phyloP scores from a whole-genome alignment of 2,113 vertebrate species.

The Acanthochromis polyacanthus region DNA sequence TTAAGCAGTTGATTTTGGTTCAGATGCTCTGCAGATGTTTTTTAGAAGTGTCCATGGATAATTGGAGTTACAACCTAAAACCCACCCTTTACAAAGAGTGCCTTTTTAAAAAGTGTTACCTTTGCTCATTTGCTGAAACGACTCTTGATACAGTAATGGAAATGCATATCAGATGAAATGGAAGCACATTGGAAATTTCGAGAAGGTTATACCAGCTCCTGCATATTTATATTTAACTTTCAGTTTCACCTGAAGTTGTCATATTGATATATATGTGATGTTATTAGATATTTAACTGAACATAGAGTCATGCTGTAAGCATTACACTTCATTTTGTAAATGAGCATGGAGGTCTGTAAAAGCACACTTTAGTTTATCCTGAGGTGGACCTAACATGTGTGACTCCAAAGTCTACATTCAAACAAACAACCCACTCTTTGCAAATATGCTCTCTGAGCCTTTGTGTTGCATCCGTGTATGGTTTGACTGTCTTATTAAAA shows the following conservation, averaged over 20 bases:
- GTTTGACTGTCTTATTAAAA: background rate
- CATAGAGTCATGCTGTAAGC: background rate
- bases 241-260: background rate
- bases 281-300: background rate
- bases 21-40: background rate
- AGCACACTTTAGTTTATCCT: constrained; percentile 17
- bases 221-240: background rate
- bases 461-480: background rate
- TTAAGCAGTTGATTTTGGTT: background rate
- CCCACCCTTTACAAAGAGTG: background rate
- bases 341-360: background rate
- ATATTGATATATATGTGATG: background rate
- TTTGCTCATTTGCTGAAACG: background rate
- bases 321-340: constrained; percentile 1
- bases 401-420: constrained; percentile 73
- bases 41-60: background rate
- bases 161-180: background rate
- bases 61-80: constrained; percentile 1
- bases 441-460: constrained; percentile 73
- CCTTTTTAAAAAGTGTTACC: background rate
- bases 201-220: too few species aligned
- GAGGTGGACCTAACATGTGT: constrained; percentile 29
- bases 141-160: background rate
- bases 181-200: too few species aligned
- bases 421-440: constrained; percentile 66